These are phyloP conservation scores for Lemur catta DNA, from an alignment of 2,797 vertebrate species.

Conservation along the genomic window DNA sequence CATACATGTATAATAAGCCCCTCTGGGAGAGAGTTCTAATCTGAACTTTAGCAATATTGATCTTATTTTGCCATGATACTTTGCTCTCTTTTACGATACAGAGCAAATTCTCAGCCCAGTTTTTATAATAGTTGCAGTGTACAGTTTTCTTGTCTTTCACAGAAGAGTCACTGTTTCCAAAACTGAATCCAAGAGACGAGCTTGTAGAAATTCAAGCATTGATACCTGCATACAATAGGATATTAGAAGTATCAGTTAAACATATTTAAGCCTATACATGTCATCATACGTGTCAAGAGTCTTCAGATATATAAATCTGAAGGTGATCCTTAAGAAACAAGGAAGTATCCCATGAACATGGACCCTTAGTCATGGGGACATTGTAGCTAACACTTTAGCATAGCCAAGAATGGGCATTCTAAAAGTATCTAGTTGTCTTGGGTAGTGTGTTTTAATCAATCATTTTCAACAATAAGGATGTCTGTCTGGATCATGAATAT, in stretches of 20 bases:
- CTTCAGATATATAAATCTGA: not conserved
- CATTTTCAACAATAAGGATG: not conserved
- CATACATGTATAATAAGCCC: not conserved
- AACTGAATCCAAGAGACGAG: not conserved
- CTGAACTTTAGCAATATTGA: not conserved
- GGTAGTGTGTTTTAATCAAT: not conserved
- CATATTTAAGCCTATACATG: not conserved
- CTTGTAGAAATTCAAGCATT: not conserved
- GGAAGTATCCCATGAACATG: not conserved
- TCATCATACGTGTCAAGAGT: not conserved
- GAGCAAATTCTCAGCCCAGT: not conserved
- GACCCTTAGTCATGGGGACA: not conserved
- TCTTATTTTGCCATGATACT: not conserved
- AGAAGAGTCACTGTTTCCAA: conserved; percentile 16
- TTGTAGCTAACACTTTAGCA: not conserved
- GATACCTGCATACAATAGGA: not conserved
- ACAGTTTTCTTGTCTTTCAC: not conserved
- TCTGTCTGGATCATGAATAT: not conserved
- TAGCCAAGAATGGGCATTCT: not conserved
- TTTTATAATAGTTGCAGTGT: not conserved
- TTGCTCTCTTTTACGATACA: not conserved
- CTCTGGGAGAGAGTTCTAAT: not conserved
- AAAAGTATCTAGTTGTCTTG: not conserved
- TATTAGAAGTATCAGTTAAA: not conserved
- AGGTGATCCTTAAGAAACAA: conserved; percentile 21